Conservation (phyloP, 1,140 invertebrate species). For the Ips nitidus region DNA sequence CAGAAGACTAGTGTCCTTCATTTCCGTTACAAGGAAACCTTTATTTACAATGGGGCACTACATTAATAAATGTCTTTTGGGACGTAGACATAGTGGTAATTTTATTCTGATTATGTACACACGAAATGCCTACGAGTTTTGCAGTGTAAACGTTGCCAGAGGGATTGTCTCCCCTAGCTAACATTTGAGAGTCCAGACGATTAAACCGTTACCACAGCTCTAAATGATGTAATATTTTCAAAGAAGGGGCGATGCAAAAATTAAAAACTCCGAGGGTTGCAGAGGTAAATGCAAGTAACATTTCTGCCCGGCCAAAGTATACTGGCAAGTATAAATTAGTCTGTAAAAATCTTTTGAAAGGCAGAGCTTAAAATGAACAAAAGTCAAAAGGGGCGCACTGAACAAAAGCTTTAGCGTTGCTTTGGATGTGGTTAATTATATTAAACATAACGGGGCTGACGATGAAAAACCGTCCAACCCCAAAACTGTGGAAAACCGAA, state of each 20-base stretch:
- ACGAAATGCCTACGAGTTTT: neutral
- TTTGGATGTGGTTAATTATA: slow-evolving; percentile 1
- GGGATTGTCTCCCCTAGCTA: slow-evolving; percentile 11
- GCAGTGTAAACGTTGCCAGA: slow-evolving; percentile 2
- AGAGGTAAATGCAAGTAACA: slow-evolving; percentile 7
- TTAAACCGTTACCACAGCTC: slow-evolving; percentile 19
- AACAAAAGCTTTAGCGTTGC: neutral
- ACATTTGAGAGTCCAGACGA: slow-evolving; percentile 12
- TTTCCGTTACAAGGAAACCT: slow-evolving; percentile 36
- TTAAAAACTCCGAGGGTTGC: slow-evolving; percentile 6
- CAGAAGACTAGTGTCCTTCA: slow-evolving; percentile 46
- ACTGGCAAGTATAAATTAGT: neutral
- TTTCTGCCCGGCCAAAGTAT: neutral
- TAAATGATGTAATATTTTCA: slow-evolving; percentile 18
- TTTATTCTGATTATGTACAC: slow-evolving; percentile 1
- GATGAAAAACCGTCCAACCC: neutral
- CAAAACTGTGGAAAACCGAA: neutral
- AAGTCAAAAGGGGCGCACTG: too few species aligned
- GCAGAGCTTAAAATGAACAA: neutral
- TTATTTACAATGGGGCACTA: slow-evolving; percentile 4
- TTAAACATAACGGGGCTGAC: neutral
- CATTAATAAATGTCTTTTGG: neutral
- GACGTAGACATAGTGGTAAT: neutral
- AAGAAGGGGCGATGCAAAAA: slow-evolving; percentile 7
- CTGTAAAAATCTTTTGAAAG: neutral